phyloP scores from a whole-genome alignment of 2,797 vertebrate genomes.

The Amblyopsis hoosieri region DNA sequence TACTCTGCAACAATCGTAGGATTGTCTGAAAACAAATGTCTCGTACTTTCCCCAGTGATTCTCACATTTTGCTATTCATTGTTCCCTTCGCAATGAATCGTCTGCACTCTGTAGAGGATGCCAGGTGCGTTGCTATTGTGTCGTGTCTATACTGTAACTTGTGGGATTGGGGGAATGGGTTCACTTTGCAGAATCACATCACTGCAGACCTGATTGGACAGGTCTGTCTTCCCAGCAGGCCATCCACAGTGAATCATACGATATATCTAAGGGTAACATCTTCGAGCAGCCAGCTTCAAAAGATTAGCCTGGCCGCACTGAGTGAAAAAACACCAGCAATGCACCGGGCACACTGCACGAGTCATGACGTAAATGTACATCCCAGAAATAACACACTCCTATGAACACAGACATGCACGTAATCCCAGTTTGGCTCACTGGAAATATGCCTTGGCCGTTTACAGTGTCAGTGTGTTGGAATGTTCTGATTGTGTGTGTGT shows the following conservation, averaged over 20 bases:
- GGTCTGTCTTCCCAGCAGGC: background rate
- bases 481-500: conserved; percentile 65
- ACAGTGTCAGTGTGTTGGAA: conserved; percentile 74
- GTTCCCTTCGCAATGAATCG: conserved; percentile 5
- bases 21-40: conserved; percentile 1
- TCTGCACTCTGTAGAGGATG: conserved; percentile 22
- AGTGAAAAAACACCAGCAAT: background rate
- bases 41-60: background rate
- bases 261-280: background rate
- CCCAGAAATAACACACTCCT: conserved; percentile 4
- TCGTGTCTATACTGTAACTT: background rate
- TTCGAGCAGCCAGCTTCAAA: background rate
- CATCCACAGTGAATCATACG: background rate
- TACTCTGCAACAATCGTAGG: conserved; percentile 33
- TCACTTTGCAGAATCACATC: background rate
- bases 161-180: too few relatives aligned
- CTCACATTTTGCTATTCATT: conserved; percentile 32
- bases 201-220: background rate
- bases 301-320: background rate
- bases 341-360: background rate
- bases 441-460: conserved; percentile 54
- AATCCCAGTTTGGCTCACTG: conserved; percentile 50
- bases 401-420: background rate
- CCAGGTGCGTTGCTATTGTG: conserved; percentile 27
- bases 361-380: background rate